phyloP scores from a whole-genome alignment of 2,113 vertebrate genomes.

The Lepus timidus region DNA sequence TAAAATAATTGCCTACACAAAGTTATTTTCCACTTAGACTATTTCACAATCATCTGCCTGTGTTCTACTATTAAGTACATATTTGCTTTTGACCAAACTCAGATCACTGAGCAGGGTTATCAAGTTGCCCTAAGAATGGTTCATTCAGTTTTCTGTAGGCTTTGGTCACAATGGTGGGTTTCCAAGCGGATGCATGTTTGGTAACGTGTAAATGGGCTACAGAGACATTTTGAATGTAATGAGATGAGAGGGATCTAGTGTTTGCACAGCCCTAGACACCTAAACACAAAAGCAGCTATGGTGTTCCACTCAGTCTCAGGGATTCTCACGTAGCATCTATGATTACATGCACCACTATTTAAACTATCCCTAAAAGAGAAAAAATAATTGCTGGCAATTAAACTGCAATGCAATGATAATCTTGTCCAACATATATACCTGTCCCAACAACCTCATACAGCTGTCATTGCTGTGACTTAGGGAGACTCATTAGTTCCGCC shows the following conservation, averaged over 20 bases:
- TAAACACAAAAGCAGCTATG: background rate
- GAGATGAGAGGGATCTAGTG: background rate
- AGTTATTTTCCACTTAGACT: background rate
- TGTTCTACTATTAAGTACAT: background rate
- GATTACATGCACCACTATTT: background rate
- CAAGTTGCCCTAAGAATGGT: background rate
- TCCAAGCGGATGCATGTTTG: background rate
- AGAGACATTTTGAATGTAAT: background rate
- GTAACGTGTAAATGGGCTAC: background rate
- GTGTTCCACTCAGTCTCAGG: background rate
- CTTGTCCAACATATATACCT: background rate
- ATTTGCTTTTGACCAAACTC: background rate
- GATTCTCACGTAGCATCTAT: background rate
- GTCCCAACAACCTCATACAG: rapidly evolving
- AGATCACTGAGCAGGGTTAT: background rate
- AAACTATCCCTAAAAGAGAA: background rate
- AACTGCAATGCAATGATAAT: background rate
- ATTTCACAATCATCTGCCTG: background rate
- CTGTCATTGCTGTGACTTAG: background rate
- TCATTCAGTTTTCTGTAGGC: background rate
- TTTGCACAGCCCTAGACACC: background rate
- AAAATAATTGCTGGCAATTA: background rate
- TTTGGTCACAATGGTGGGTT: background rate
- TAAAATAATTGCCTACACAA: conserved; percentile 30
- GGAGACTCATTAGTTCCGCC: background rate